Evolutionary conservation across 2,797 vertebrate genomes (phyloP), one percentile per base, ranked within the genome.

Genomic region (Alosa sapidissima): DNA sequence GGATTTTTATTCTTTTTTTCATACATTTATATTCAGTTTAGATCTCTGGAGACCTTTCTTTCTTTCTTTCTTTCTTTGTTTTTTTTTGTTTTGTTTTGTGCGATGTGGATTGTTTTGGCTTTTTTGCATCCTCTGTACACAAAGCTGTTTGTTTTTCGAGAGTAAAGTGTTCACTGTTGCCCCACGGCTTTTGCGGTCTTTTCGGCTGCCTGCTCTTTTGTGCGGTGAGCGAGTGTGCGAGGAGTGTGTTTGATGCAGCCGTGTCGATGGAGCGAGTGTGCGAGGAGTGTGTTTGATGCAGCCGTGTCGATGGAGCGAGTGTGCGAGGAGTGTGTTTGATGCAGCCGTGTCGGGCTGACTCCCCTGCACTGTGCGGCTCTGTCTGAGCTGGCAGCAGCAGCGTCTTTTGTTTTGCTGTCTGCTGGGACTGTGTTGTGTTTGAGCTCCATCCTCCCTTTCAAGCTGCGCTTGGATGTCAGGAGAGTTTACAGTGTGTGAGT

Each of bases 341-440:
- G 72, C 72, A 2, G 14, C 14, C 45, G 72, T 9, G 19, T 8
- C 14, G 41, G 72, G 9, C 8, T 47, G 68, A 19, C 33, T 75
- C 14, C 36, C 33, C 68, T 45, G 14, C 14, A 14, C 6, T 19
- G 45, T 5, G 33, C 68, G 5, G 72, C 41, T 21, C 36, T 45
- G 9, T 78, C 72, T 78, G 36, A 75, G 14, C 68, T 60, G 36
- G 14, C 72, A 75, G 68, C 68, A 14, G 16, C 33, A 16, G 33
- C 9, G 16, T 36, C 72, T 47, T 78, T 78, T 47, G 68, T 78
- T 6, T 78, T 78, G 72, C 5, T 2, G 36, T 78, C 72, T 47
- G 36, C 68, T 78, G 72, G 72, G 72, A 78, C 72, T 78, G 72
- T 21, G 16, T 5, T 47, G 72, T 41, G 36, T 78, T 78, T 78